These are phyloP conservation scores for Drosophila percnosoma DNA, from an alignment of 2,888 invertebrate genomes.

Conservation along the genomic window DNA sequence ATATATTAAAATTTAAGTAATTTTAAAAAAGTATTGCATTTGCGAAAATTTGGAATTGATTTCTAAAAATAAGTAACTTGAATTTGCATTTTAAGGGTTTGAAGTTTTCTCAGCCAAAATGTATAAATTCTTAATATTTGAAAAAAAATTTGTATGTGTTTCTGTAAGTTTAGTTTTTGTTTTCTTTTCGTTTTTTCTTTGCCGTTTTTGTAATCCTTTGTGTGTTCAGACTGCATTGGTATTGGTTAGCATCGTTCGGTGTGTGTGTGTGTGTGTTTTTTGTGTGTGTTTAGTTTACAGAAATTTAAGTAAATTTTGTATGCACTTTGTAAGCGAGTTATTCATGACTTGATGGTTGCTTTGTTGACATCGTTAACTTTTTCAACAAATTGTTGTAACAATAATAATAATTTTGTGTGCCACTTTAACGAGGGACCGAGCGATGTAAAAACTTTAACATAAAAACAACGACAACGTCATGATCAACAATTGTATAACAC, in stretches of 20 bases:
- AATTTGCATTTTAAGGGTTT: slow-evolving; percentile 18
- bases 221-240: slow-evolving; percentile 31
- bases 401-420: slow-evolving; percentile 22
- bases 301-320: slow-evolving; percentile 20
- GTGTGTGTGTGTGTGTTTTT: slow-evolving; percentile 10
- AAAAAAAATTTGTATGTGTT: background rate
- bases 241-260: slow-evolving; percentile 27
- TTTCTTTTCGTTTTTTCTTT: slow-evolving; percentile 4
- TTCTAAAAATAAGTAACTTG: slow-evolving; percentile 14
- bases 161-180: slow-evolving; percentile 15
- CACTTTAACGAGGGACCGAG: slow-evolving; percentile 18
- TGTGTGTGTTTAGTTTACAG: slow-evolving; percentile 2
- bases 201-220: slow-evolving; percentile 50
- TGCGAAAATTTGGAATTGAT: slow-evolving; percentile 27
- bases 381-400: slow-evolving; percentile 33
- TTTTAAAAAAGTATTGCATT: slow-evolving; percentile 49
- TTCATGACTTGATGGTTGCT: background rate
- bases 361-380: slow-evolving; percentile 21
- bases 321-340: slow-evolving; percentile 36
- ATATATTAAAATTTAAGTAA: slow-evolving; percentile 12
- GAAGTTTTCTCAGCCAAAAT: slow-evolving; percentile 1
- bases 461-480: slow-evolving; percentile 46
- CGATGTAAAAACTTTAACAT: slow-evolving; percentile 44
- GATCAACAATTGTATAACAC: slow-evolving; percentile 46
- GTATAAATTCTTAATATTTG: background rate